Evolutionary conservation across 2,113 vertebrate species (phyloP).

Genomic region (Theristicus caerulescens): DNA sequence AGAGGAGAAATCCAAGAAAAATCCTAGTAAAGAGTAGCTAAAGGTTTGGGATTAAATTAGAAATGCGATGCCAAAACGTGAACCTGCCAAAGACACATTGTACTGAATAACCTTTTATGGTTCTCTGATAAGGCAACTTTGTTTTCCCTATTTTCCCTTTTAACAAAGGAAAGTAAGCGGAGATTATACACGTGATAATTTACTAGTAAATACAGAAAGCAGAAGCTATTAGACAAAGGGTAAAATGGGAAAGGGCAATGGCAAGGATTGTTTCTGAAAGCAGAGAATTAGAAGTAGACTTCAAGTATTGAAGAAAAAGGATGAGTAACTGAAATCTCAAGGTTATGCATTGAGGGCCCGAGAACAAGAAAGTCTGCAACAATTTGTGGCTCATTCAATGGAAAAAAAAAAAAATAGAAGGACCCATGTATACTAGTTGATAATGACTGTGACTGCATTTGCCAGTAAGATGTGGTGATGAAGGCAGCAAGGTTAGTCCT

Average conservation of each 20-base stretch:
- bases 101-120: not conserved
- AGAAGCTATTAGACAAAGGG: not conserved
- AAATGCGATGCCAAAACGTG: not conserved
- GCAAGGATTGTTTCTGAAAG: not conserved
- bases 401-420: not conserved
- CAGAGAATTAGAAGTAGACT: not conserved
- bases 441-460: not conserved
- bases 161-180: not conserved
- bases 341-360: not conserved
- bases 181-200: not conserved
- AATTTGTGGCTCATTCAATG: not conserved
- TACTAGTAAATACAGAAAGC: not conserved
- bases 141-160: not conserved
- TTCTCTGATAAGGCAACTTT: not conserved
- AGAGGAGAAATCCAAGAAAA: not conserved
- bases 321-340: not conserved
- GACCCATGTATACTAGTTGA: fast-evolving
- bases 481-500: not conserved
- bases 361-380: not conserved
- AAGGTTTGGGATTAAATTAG: not conserved
- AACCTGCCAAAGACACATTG: not conserved
- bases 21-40: not conserved
- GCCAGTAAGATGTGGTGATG: not conserved
- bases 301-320: not conserved
- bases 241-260: not conserved